Evolutionary conservation across 2,113 vertebrate genomes (phyloP).

Genomic region (Pygoscelis antarcticus): DNA sequence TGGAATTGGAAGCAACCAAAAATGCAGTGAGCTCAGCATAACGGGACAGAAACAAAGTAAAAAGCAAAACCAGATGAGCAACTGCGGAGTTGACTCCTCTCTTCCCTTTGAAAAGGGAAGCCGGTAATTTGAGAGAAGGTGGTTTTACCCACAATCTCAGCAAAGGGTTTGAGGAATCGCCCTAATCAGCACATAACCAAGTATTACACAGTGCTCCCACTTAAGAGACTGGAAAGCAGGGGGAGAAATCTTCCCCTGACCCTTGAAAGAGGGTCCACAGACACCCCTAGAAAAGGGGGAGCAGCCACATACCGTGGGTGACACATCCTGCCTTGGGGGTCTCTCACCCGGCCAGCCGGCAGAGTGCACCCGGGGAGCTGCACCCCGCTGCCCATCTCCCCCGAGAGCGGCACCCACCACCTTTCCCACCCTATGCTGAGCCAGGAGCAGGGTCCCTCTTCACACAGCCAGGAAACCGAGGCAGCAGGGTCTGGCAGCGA

Average conservation of each 20-base stretch:
- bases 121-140: background rate
- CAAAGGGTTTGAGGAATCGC: background rate
- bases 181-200: background rate
- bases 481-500: background rate
- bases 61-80: constrained; percentile 41
- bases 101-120: constrained; percentile 13
- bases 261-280: background rate
- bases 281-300: background rate
- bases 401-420: fast-evolving
- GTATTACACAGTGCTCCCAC: background rate
- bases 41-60: background rate
- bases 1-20: constrained; percentile 16
- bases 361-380: background rate
- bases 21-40: background rate
- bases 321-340: background rate
- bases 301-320: background rate
- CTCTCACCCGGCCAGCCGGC: background rate
- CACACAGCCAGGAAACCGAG: background rate
- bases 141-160: background rate
- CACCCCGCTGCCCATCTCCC: background rate
- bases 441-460: background rate
- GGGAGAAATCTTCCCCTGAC: background rate
- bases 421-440: background rate
- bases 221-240: background rate
- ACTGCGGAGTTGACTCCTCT: background rate